Evolutionary conservation across 2,797 vertebrate genomes (phyloP), one percentile per base, ranked within the genome.

Genomic region (Apogon talboti): DNA sequence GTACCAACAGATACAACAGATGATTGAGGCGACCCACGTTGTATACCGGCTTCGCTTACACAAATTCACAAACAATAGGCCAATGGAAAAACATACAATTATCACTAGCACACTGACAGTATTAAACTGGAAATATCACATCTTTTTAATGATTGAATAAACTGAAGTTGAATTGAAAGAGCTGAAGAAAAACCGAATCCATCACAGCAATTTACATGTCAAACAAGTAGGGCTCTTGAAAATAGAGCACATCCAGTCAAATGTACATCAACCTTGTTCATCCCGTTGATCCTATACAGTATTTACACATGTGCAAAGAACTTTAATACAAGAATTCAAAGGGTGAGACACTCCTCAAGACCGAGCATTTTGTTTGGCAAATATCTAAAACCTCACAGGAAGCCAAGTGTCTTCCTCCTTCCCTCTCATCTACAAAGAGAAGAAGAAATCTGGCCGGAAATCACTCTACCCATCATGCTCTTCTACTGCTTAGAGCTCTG

Each of bases 251-350:
- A 57, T 61, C 55, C 69, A 67, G 28, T 82, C 78, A 74, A 72
- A 81, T 81, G 60, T 86, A 85, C 79, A 79, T 64, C 55, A 76
- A 71, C 59, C 66, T 75, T 46, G 71, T 76, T 63, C 51, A 11
- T 52, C 63, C 75, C 61, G 45, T 66, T 62, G 40, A 71, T 79
- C 78, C 87, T 91, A 30, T 92, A 92, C 93, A 93, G 69, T 93
- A 91, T 92, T 81, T 92, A 92, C 90, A 93, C 78, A 83, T 81
- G 88, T 91, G 81, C 89, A 91, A 91, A 89, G 7, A 64, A 83
- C 81, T 33, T 41, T 3, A 61, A 81, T 49, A 68, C 60, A 79
- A 73, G 33, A 79, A 88, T 73, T 66, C 41, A 70, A 59, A 71
- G 24, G 24, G 50, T 37, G 21, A 70, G 64, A 71, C 66, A 63